Base-by-base conservation (phyloP, 2,797 vertebrate species). In the Alexandromys oeconomus region DNA sequence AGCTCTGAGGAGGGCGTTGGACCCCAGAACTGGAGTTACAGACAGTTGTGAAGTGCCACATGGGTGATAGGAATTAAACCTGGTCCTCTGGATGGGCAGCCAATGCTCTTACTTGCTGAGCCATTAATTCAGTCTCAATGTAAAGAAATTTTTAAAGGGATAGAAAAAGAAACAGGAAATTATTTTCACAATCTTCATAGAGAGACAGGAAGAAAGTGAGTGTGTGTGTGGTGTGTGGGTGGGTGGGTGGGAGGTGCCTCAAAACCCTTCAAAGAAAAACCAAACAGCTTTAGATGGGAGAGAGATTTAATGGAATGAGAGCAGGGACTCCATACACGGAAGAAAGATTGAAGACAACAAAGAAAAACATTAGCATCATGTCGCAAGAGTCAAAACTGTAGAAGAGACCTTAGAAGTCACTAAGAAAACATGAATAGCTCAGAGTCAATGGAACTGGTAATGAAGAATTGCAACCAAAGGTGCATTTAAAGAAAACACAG, bases 301-400 rank as follows among this genome's bases (percentile, higher is more conserved):
- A 79, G 89, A 91, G 51, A 78, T 65, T 43, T 87, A 88, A 80
- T 54, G 81, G 54, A 80, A 87, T 87, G 6, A 79, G 84, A 93
- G 51, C 43, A 40, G 37, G 31, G 78, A 67, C 1, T 61, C 76
- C 11, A 74, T 40, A 94, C 46, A 71, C 4, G 31, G 46, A 78
- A 34, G 19, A 79, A 78, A 34, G 19, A 79, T 6, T 27, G 85
- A 65, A 57, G 48, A 84, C 34, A 59, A 82, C 2, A 69, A 84
- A 92, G 71, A 91, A 67, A 91, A 78, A n/a, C 8, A 65, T 54
- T 3, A 84, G 73, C 27, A 92, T 76, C 29, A 25, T 59, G 40
- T 90, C 37, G n/a, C 29, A 71, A 46, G 11, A 87, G 4, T 54
- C 31, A 46, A 89, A 51, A 13, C 0, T 8, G 21, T 23, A 19